Evolutionary conservation across 2,888 invertebrate genomes (phyloP).

Genomic region (Fabriciana adippe): DNA sequence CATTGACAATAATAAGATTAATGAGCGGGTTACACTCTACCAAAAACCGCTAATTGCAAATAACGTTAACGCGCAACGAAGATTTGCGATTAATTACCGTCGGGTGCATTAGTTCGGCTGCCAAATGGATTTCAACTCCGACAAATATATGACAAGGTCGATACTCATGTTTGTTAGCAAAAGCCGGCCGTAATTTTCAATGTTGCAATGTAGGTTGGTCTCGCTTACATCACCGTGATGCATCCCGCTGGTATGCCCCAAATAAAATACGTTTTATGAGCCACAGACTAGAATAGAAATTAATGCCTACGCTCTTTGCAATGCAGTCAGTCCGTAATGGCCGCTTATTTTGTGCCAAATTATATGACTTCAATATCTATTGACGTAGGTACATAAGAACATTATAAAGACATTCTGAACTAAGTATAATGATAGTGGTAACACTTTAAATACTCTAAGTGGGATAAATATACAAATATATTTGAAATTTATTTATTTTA

Average conservation of each 20-base stretch:
- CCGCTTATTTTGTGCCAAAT: slow-evolving; percentile 19
- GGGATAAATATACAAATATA: too few relatives aligned
- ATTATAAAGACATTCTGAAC: neutral
- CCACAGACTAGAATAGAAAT: slow-evolving; percentile 41
- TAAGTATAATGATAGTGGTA: neutral
- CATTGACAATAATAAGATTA: slow-evolving; percentile 15
- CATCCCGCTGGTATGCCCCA: slow-evolving; percentile 42
- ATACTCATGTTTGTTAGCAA: slow-evolving; percentile 35
- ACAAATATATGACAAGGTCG: slow-evolving; percentile 43
- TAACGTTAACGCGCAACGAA: slow-evolving; percentile 35
- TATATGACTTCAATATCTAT: neutral
- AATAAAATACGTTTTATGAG: slow-evolving; percentile 41
- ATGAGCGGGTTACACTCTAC: neutral
- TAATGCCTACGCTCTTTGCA: slow-evolving; percentile 32
- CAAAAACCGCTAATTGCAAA: slow-evolving; percentile 28
- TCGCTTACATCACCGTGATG: slow-evolving; percentile 45
- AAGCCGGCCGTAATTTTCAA: slow-evolving; percentile 46
- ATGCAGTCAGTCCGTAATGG: slow-evolving; percentile 16
- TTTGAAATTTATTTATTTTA: too few relatives aligned
- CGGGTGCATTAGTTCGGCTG: slow-evolving; percentile 43
- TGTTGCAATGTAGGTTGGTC: slow-evolving; percentile 42
- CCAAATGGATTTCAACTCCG: slow-evolving; percentile 46
- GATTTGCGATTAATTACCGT: slow-evolving; percentile 37
- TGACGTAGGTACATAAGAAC: neutral
- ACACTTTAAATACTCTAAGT: too few relatives aligned